These are phyloP conservation scores for Margarornis squamiger DNA, from an alignment of 2,797 vertebrate species.

Conservation along the genomic window DNA sequence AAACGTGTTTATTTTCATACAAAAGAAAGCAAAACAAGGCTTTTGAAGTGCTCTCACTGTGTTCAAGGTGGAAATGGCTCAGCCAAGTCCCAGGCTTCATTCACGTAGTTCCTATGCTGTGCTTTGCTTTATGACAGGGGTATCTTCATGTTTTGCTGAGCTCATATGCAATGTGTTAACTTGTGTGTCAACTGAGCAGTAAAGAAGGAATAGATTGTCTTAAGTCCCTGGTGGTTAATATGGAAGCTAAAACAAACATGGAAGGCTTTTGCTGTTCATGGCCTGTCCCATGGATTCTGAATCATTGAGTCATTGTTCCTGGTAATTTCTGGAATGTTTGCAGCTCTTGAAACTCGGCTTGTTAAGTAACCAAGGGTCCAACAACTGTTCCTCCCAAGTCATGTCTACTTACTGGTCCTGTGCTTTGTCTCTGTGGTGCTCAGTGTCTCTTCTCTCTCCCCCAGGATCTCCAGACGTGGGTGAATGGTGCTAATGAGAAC, in stretches of 20 bases:
- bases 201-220: not conserved
- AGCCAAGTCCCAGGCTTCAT: not conserved
- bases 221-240: not conserved
- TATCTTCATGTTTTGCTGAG: not conserved
- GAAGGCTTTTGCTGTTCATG: not conserved
- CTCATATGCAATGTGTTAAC: not conserved
- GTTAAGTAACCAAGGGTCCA: not conserved
- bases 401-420: rapidly evolving
- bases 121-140: not conserved
- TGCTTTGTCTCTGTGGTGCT: not conserved
- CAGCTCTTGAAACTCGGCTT: not conserved
- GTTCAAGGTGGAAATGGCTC: not conserved
- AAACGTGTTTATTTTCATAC: not conserved
- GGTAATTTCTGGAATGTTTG: not conserved
- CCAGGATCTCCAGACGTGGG: slow-evolving; percentile 91
- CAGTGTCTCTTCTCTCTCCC: not conserved
- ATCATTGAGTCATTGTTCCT: rapidly evolving
- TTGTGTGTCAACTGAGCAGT: not conserved
- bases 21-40: not conserved
- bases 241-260: not conserved
- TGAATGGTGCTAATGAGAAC: slow-evolving; percentile 86
- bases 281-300: not conserved
- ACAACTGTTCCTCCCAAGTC: not conserved
- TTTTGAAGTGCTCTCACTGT: not conserved
- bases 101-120: not conserved